These are phyloP conservation scores for Semaprochilodus insignis DNA, from an alignment of 2,797 vertebrate species.

Conservation along the genomic window DNA sequence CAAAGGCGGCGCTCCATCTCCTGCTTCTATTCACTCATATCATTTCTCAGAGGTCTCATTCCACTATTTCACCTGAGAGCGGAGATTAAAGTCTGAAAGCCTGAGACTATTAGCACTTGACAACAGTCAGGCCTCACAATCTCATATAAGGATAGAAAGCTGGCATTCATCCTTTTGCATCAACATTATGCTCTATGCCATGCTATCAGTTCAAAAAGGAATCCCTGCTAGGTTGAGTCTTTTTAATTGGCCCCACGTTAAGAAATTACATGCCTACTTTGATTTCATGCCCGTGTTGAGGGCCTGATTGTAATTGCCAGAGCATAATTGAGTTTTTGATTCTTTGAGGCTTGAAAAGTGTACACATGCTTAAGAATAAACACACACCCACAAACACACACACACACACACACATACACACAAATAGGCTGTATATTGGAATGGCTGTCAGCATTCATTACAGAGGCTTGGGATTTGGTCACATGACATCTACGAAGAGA, in stretches of 20 bases:
- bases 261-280: conserved; percentile 32
- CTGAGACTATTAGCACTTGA: background rate
- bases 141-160: background rate
- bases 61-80: background rate
- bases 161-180: background rate
- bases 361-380: conserved; percentile 10
- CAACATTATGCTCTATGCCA: background rate
- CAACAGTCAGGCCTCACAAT: background rate
- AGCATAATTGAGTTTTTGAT: conserved; percentile 23
- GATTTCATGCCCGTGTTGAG: conserved; percentile 12
- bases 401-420: conserved; percentile 12
- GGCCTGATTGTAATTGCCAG: conserved; percentile 22
- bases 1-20: background rate
- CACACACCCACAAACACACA: conserved; percentile 31
- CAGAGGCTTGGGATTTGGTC: conserved; percentile 9
- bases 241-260: conserved; percentile 20
- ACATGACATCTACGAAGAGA: background rate
- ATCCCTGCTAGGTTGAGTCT: background rate
- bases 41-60: background rate
- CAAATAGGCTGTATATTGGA: conserved; percentile 12
- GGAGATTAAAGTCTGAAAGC: background rate
- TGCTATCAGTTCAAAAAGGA: background rate
- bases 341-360: conserved; percentile 20
- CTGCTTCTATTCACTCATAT: background rate
- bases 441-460: conserved; percentile 13